These are phyloP conservation scores for Stratiomys singularior DNA, from an alignment of 2,888 invertebrate species.

Conservation along the genomic window DNA sequence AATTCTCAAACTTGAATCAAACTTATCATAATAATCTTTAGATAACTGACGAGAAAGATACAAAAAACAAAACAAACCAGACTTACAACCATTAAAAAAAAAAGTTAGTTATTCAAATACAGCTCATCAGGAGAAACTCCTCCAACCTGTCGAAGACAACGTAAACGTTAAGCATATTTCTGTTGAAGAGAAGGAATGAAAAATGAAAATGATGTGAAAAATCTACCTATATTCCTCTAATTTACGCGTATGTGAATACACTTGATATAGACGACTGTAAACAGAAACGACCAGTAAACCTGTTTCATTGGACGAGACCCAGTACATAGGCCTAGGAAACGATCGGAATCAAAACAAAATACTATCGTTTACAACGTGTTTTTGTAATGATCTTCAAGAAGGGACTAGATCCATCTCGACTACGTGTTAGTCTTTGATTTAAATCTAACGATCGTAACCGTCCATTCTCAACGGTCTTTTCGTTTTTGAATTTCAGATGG, in stretches of 20 bases:
- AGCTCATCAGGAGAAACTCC: too few species aligned
- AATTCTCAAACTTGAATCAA: too few species aligned
- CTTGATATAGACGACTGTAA: background rate
- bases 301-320: background rate
- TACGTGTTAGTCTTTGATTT: background rate
- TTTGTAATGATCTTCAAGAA: conserved; percentile 4
- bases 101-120: too few species aligned
- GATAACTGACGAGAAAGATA: too few species aligned
- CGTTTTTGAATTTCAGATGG: background rate
- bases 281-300: conserved; percentile 27
- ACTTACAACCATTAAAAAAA: too few species aligned
- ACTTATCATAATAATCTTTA: too few species aligned
- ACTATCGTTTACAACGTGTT: conserved; percentile 30
- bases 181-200: too few species aligned
- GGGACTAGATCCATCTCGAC: background rate
- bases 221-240: conserved; percentile 3
- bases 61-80: too few species aligned
- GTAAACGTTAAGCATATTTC: too few species aligned
- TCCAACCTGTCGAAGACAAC: too few species aligned
- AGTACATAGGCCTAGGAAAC: background rate
- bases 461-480: background rate
- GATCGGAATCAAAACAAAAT: conserved; percentile 37
- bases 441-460: background rate
- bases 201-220: conserved; percentile 10
- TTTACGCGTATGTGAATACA: background rate